Conservation (phyloP, 2,797 vertebrate species). For the Spheniscus humboldti region DNA sequence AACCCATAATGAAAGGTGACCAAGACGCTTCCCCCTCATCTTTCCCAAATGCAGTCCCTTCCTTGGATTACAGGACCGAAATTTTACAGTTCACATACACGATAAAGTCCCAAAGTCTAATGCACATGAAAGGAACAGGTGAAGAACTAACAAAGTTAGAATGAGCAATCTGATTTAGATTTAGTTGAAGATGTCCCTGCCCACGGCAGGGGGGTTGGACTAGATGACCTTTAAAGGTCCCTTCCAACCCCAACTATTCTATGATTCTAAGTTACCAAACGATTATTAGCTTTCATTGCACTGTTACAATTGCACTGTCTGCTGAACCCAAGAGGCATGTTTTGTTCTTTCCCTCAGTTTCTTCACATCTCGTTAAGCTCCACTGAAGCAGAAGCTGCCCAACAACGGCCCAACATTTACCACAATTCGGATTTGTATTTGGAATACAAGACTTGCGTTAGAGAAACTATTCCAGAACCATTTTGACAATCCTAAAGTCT, state of each 20-base stretch:
- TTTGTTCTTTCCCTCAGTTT: background rate
- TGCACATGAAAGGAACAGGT: background rate
- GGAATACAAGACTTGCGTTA: background rate
- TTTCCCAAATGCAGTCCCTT: background rate
- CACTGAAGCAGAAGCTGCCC: background rate
- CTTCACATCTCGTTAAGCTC: accelerated
- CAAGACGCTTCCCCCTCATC: background rate
- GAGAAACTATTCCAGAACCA: background rate
- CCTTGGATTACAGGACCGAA: accelerated
- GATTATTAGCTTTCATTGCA: background rate
- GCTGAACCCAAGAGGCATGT: background rate
- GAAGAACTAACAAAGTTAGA: background rate
- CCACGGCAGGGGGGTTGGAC: too few species aligned
- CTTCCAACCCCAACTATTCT: too few species aligned
- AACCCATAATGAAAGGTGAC: accelerated
- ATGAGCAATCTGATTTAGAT: too few species aligned
- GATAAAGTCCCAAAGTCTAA: background rate
- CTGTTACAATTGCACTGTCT: background rate
- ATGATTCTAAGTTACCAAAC: background rate
- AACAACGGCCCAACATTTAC: background rate
- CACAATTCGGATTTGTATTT: background rate
- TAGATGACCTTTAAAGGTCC: too few species aligned
- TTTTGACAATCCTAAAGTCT: background rate
- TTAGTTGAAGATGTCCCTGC: too few species aligned
- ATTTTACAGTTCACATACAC: background rate